Evolutionary conservation across 1,140 invertebrate species (phyloP), one percentile per base, ranked within the genome.

Genomic region (Ips nitidus): DNA sequence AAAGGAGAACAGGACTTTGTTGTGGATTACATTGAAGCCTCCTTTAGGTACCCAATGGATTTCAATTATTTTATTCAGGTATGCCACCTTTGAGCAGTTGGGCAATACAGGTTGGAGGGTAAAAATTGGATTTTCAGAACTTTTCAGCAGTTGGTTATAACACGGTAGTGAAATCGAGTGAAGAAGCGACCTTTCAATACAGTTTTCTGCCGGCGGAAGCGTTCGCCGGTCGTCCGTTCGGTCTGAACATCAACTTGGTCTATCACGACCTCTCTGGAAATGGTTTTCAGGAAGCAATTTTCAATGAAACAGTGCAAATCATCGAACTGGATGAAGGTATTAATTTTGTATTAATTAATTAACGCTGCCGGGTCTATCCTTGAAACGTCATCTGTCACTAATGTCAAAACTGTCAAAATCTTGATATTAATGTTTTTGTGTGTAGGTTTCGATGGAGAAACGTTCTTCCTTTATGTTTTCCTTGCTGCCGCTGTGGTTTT

Each of bases 21-120:
- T 7, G 86, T 99, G 4, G 96, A 99, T 79, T 91, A 90, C 2
- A 85, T 98, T 76, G 97, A 99, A 78, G 96, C 97, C 0, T 98
- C 97, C 0, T 98, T 99, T 87, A 89, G 97, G 76, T 99, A 99
- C 79, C 95, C 97, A 36, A 94, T 98, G 90, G 98, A 99, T 81
- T 99, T 95, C 83, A 95, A 90, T 73, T 99, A 97, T 81, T 94
- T 96, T 80, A 97, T 99, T 75, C 97, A 99, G 82, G 66, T 68
- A 58, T 8, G 22, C 3, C 22, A 50, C 22, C 22, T 22, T 22
- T 22, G 22, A 22, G 22, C 22, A 22, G 22, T 22, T 22, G 22
- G 22, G 22, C 22, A 22, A 22, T 0, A 22, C 22, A 22, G 22
- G 22, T 22, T 22, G 22, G 22, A 22, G 22, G 22, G 22, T 22